A percentile compares a stretch with the other conserved stretches of the same genome.
phyloP scores from a whole-genome alignment of 2,888 invertebrate species.

The Herminia tarsipennalis region DNA sequence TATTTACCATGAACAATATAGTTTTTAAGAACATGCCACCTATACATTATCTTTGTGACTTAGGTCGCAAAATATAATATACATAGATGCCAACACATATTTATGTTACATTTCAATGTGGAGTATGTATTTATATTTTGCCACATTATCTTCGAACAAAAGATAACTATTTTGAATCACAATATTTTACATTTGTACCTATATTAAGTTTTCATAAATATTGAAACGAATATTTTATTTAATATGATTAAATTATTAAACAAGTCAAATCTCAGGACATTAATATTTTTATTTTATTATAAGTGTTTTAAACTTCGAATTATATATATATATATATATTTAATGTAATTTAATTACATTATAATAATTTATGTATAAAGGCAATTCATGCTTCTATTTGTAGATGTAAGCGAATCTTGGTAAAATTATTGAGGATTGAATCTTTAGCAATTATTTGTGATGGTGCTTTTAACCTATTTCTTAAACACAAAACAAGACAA shows the following conservation, averaged over 20 bases:
- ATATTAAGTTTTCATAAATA: too few relatives aligned
- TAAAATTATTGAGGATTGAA: conserved; percentile 24
- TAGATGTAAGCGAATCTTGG: conserved; percentile 13
- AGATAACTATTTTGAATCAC: too few relatives aligned
- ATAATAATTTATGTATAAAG: conserved; percentile 9
- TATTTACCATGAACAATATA: neutral
- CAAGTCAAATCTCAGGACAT: conserved; percentile 1
- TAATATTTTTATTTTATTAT: conserved; percentile 16
- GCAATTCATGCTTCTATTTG: conserved; percentile 9
- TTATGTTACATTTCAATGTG: too few relatives aligned
- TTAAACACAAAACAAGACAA: too few relatives aligned
- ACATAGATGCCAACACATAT: too few relatives aligned
- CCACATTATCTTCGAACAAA: too few relatives aligned
- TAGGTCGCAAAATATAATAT: too few relatives aligned
- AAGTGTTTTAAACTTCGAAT: too few relatives aligned
- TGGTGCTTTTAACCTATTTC: conserved; percentile 23
- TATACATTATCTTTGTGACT: neutral
- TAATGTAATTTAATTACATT: conserved; percentile 23
- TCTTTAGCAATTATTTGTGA: conserved; percentile 26
- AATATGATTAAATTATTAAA: conserved; percentile 9
- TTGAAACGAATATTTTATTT: too few relatives aligned
- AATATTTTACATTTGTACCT: too few relatives aligned
- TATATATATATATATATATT: too few relatives aligned
- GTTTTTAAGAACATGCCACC: neutral
- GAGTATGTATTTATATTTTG: too few relatives aligned